Evolutionary conservation across 1,140 invertebrate genomes (phyloP), one percentile per base, ranked within the genome.

Genomic region (Pentalonia nigronervosa): DNA sequence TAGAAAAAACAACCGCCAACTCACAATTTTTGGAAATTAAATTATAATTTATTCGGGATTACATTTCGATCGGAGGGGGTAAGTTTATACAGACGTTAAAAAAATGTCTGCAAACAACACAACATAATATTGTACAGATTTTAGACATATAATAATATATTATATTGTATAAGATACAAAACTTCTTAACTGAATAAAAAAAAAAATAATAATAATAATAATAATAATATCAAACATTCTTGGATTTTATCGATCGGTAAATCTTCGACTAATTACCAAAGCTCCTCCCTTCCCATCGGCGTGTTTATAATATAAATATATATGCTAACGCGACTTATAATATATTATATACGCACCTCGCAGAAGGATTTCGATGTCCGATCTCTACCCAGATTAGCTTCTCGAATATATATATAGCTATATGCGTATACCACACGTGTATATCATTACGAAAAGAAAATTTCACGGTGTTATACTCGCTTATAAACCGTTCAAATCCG

Each of bases 391-490:
- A 30, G 60, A 76, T 76, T 76, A 76, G 60, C n/a, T 30, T n/a
- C n/a, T 30, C 17, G n/a, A 76, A 14, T 76, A 34, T 34, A 76
- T 67, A 41, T 41, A 41, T 41, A 41, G 41, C 2, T 41, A 41
- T 2, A 60, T 30, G 25, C 25, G 25, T 30, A 11, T 30, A 76
- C 60, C 60, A 76, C n/a, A 76, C 60, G 14, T 76, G 60, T 76
- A 6, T 17, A 76, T 30, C 60, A 76, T 76, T 76, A 76, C 30
- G 60, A 76, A 17, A 76, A 76, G 60, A 76, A 76, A 76, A 76
- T 76, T 76, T 76, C 60, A 76, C 60, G 60, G 60, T 76, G 60
- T 76, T 76, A n/a, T 76, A 76, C 60, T 67, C 60, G 60, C 60
- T 67, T 67, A 67, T n/a, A 67, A 67, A 67, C 60, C 60, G 60